These are phyloP conservation scores for Phocoena sinus DNA, from an alignment of 2,113 vertebrate genomes.

Conservation along the genomic window DNA sequence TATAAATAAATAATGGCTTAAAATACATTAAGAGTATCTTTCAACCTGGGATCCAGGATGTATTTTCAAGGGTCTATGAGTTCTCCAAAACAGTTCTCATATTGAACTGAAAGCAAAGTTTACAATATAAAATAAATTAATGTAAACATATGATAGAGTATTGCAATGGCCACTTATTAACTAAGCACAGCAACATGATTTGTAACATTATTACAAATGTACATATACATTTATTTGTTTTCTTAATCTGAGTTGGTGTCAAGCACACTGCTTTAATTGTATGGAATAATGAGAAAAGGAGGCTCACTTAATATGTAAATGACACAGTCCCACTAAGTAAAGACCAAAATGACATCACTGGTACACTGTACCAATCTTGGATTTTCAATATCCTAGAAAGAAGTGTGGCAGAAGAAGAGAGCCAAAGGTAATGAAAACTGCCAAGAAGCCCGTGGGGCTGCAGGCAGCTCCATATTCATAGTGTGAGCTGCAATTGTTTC, in stretches of 20 bases:
- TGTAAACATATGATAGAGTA: neutral
- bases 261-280: neutral
- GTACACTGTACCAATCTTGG: neutral
- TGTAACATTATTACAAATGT: neutral
- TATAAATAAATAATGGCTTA: neutral
- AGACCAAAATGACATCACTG: neutral
- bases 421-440: neutral
- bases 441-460: neutral
- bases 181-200: neutral
- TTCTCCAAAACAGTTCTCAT: neutral
- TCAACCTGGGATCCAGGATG: neutral
- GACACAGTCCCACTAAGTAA: neutral
- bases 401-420: neutral
- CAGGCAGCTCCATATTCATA: neutral
- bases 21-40: conserved; percentile 13
- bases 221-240: neutral
- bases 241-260: neutral
- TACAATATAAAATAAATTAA: conserved; percentile 12
- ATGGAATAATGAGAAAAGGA: neutral
- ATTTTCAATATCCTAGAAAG: neutral
- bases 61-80: neutral
- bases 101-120: neutral
- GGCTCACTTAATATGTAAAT: neutral
- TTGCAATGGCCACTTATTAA: neutral
- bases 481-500: neutral